These are phyloP conservation scores for Caiman crocodilus DNA, from an alignment of 2,797 vertebrate genomes.

Conservation along the genomic window DNA sequence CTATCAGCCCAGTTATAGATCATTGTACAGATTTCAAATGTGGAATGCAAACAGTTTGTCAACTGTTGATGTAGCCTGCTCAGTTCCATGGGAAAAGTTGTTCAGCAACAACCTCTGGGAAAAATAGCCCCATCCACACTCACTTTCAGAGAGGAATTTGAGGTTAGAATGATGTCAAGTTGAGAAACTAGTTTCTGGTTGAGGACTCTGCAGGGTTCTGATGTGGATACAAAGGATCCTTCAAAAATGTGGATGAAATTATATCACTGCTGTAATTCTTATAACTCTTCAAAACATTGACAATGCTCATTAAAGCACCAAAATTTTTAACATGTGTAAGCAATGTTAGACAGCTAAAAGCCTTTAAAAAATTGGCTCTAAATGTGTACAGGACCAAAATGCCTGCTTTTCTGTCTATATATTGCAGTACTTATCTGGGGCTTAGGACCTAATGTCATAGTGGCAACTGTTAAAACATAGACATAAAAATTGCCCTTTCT, in stretches of 20 bases:
- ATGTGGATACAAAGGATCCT: background rate
- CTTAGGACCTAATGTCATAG: background rate
- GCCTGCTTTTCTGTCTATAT: background rate
- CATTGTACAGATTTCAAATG: constrained; percentile 1
- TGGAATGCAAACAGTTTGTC: constrained; percentile 16
- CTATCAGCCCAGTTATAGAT: background rate
- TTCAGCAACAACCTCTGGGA: constrained; percentile 40
- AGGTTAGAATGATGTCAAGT: constrained; percentile 52
- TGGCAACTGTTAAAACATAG: background rate
- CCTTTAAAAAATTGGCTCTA: background rate
- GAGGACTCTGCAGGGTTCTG: constrained; percentile 52
- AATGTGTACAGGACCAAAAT: background rate
- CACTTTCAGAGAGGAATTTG: constrained; percentile 64
- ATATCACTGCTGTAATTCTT: constrained; percentile 46
- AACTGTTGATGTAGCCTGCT: constrained; percentile 25
- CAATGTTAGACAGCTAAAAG: accelerated
- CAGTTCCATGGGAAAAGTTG: constrained; percentile 39
- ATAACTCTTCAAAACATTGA: background rate
- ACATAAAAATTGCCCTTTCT: background rate
- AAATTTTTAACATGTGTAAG: background rate
- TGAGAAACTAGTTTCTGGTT: constrained; percentile 28
- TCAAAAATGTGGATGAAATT: constrained; percentile 46
- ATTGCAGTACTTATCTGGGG: background rate
- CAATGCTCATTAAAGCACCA: background rate
- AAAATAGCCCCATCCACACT: constrained; percentile 44